These are phyloP conservation scores for Drosophila pseudoobscura DNA, from an alignment of 1,140 invertebrate species.

Conservation along the genomic window DNA sequence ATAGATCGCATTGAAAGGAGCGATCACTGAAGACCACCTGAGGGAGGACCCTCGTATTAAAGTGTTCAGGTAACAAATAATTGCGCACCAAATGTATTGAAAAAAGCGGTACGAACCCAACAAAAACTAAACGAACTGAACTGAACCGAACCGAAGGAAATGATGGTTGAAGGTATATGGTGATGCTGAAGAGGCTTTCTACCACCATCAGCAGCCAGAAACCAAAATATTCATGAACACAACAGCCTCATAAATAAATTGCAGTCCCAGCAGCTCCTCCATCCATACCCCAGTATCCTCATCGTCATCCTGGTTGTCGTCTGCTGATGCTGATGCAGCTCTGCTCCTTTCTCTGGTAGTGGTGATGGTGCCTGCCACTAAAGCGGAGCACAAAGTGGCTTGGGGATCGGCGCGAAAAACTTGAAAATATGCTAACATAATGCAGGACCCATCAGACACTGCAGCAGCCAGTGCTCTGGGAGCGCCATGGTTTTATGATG, in stretches of 20 bases:
- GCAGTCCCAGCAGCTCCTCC: constrained; percentile 34
- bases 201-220: constrained; percentile 9
- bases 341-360: not conserved
- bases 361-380: constrained; percentile 7
- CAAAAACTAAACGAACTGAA: constrained; percentile 13
- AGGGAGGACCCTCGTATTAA: too few species aligned
- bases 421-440: constrained; percentile 65
- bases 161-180: too few species aligned
- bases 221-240: constrained; percentile 62
- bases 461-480: constrained; percentile 21
- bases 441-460: constrained; percentile 25
- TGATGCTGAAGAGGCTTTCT: constrained; percentile 2
- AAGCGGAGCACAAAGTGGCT: constrained; percentile 51
- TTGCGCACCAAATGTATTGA: constrained; percentile 51
- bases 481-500: constrained; percentile 61
- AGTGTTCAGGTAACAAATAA: constrained; percentile 31
- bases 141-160: too few species aligned
- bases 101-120: constrained; percentile 40
- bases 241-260: constrained; percentile 68
- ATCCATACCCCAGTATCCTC: not conserved
- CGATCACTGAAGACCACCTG: too few species aligned
- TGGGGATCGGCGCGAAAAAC: constrained; percentile 51
- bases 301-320: constrained; percentile 25
- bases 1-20: not conserved
- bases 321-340: constrained; percentile 43